Evolutionary conservation across 1,140 invertebrate species (phyloP), one percentile per base, ranked within the genome.

Genomic region (Heliconius hermathena): DNA sequence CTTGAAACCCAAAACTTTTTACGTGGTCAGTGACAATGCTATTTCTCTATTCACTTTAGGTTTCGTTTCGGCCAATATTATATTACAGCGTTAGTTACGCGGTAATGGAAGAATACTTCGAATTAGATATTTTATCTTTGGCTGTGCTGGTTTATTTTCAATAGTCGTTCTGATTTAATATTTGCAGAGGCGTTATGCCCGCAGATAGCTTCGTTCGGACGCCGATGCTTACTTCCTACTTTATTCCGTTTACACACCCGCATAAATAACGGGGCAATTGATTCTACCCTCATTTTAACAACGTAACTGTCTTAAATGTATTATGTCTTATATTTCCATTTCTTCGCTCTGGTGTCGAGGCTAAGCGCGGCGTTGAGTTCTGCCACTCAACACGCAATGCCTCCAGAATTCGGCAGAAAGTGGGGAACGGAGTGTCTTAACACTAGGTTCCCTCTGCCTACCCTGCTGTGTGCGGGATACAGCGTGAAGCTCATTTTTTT

Each of bases 1-100:
- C 85, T 83, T 89, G 91, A 93, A 93, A 93, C 89, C 91, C 88
- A 88, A 94, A 94, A 94, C 91, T 94, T 94, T 94, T 94, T 93
- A 93, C 89, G 91, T 93, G 91, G 91, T 92, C 91, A 92, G 87
- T 92, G 91, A 93, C 93, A 93, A 92, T 91, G 90, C 87, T 88
- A 88, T 94, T 92, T 88, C 88, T 90, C 85, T 88, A 89, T 91
- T 91, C 89, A 91, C 88, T 92, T 90, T 91, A 85, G 86, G 85
- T 90, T 93, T 91, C 88, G 87, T 92, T 92, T 89, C 84, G 82
- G 89, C 85, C 90, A 88, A 81, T 85, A 90, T 91, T 90, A 82
- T 90, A 82, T 86, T 87, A 87, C 87, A 81, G 77, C 82, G 84
- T 74, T 78, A 75, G 73, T 78, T 81, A 75, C 66, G 74, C 33